Base-by-base conservation (phyloP, 2,888 invertebrate species). In the Protodeltote pygarga region DNA sequence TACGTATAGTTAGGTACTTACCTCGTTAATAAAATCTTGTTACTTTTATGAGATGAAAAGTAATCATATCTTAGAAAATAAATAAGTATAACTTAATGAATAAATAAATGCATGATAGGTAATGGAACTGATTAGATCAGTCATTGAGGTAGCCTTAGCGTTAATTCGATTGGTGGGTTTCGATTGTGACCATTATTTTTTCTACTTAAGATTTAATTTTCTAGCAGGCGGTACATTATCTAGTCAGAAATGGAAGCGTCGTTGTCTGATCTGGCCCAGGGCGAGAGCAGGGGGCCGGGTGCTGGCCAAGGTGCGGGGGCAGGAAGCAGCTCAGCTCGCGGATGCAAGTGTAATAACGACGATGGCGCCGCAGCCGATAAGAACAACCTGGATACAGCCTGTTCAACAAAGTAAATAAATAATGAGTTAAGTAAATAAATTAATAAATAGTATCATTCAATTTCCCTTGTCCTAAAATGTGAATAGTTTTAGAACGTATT, bases 191-290 rank as follows among this genome's bases (percentile, higher is more conserved):
- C 28, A 31, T 25, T 8, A 34, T 20, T 0, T 25, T 10, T 23
- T 24, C 20, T 25, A 21, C 14, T 38, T 38, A 29, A 8, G 0
- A 24, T 8, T 4, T 15, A 33, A 0, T 34, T 16, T 23, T 59
- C 27, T 14, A 14, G 14, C 8, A 49, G 14, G 13, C 34, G 11
- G 6, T 3, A n/a, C 5, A 9, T 46, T 1, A 19, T 45, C 67
- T 82, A 91, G 55, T 90, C 85, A 1, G 88, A 78, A 14, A 90
- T 87, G 2, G 81, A 77, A 1, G 85, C 85, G 2, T 89, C 91
- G 54, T 89, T 83, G 70, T 90, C 91, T 11, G 91, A 90, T 64
- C 91, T 77, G 6, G 65, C 91, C 91, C 91, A 92, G 1, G 91
- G 90, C 0, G 90, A 89, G 2, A 89, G 72, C 0, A 85, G 76